These are phyloP conservation scores for Phalanger gymnotis DNA, from an alignment of 2,797 vertebrate species.

Conservation along the genomic window DNA sequence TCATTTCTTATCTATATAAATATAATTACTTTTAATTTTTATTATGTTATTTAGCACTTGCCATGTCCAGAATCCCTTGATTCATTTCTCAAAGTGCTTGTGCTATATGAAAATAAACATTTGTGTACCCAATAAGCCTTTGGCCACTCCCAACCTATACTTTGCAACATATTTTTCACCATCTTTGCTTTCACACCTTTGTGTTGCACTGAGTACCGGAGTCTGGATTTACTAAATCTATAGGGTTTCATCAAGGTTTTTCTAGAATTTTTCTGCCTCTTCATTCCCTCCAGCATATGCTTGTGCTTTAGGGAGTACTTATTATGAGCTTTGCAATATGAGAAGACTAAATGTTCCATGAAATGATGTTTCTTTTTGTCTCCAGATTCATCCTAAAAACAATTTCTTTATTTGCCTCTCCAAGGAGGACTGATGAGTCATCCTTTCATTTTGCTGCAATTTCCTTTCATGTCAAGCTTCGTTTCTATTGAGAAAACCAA, in stretches of 20 bases:
- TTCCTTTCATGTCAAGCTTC: neutral
- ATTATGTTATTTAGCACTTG: neutral
- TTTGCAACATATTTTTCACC: neutral
- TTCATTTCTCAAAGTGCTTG: neutral
- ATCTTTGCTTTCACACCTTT: neutral
- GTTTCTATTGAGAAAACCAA: neutral
- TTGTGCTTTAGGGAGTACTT: neutral
- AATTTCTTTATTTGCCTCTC: neutral
- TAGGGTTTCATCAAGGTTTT: neutral
- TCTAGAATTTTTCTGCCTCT: neutral
- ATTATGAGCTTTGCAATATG: neutral
- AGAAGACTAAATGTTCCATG: neutral
- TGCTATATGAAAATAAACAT: neutral
- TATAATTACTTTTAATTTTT: neutral
- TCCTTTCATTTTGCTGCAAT: neutral
- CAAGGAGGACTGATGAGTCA: neutral
- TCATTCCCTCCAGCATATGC: neutral
- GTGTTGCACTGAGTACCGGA: neutral
- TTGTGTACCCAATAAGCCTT: neutral
- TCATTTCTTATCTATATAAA: neutral
- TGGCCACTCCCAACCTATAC: neutral
- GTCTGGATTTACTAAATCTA: neutral
- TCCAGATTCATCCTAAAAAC: neutral
- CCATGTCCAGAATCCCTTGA: neutral
- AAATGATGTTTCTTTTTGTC: neutral